phyloP scores from a whole-genome alignment of 2,113 vertebrate genomes.

The Dipodomys merriami region DNA sequence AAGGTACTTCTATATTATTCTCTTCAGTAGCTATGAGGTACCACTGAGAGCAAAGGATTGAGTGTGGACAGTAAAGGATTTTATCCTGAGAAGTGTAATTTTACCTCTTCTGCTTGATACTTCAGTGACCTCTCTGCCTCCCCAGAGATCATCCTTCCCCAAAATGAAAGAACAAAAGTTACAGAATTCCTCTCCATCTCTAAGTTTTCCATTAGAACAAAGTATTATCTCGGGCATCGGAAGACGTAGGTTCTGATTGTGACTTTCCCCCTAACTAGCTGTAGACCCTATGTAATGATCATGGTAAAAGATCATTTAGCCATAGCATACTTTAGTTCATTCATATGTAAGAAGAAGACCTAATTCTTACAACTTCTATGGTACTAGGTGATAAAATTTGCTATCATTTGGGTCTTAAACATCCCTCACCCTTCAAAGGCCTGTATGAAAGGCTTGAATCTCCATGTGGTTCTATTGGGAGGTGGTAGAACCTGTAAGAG shows the following conservation, averaged over 20 bases:
- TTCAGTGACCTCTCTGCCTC: background rate
- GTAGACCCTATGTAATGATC: background rate
- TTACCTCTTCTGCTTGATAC: background rate
- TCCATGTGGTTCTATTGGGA: too few relatives aligned
- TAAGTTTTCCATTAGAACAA: background rate
- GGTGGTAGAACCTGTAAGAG: background rate
- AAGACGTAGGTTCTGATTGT: slow-evolving; percentile 9
- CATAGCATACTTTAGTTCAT: background rate
- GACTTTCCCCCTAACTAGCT: background rate
- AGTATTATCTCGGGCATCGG: background rate
- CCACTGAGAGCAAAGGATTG: background rate
- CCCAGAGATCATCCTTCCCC: background rate
- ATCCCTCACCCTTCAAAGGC: background rate
- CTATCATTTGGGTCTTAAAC: background rate
- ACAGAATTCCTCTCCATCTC: background rate
- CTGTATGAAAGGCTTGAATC: background rate
- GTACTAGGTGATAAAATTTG: background rate
- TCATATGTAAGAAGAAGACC: background rate
- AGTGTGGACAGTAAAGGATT: background rate
- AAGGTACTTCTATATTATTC: background rate
- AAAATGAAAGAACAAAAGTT: background rate
- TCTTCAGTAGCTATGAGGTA: background rate
- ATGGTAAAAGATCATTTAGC: background rate
- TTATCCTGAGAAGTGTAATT: background rate
- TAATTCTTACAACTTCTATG: slow-evolving; percentile 15